These are phyloP conservation scores for Xiphorhynchus erythropygius DNA, from an alignment of 2,797 vertebrate species.

Conservation along the genomic window DNA sequence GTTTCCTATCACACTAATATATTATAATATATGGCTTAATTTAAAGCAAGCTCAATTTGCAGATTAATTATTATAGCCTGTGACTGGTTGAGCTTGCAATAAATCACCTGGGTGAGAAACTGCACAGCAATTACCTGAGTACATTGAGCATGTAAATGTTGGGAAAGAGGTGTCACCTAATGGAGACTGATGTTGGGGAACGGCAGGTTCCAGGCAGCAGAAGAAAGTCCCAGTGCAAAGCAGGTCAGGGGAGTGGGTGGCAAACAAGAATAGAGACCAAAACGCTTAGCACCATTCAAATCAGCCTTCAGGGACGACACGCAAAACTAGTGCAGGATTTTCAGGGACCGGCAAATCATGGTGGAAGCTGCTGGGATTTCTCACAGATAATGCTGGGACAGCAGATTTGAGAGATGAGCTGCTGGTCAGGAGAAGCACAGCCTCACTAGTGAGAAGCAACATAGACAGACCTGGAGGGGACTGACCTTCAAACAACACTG, in stretches of 20 bases:
- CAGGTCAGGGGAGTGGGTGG: neutral
- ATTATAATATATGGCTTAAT: neutral
- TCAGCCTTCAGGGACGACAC: neutral
- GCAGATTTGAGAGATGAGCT: neutral
- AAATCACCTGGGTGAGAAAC: constrained; percentile 29
- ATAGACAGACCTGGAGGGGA: rapidly evolving
- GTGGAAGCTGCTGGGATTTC: neutral
- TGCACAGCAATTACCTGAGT: neutral
- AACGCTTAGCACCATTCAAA: neutral
- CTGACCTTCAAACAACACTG: neutral
- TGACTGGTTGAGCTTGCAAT: constrained; percentile 21
- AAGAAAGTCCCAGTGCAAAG: neutral
- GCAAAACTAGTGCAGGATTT: neutral
- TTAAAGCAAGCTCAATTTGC: constrained; percentile 34
- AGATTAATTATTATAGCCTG: constrained; percentile 42
- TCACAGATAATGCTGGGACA: neutral
- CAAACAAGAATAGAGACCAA: constrained; percentile 2
- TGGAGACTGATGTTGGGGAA: neutral
- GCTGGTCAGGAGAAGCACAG: neutral
- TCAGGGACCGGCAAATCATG: neutral
- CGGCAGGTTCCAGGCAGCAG: neutral
- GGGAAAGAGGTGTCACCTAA: constrained; percentile 23
- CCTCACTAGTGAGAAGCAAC: neutral
- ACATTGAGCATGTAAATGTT: neutral
- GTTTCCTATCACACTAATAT: neutral